These are phyloP conservation scores for Polydrusus cervinus DNA, from an alignment of 2,888 invertebrate genomes.

Conservation along the genomic window DNA sequence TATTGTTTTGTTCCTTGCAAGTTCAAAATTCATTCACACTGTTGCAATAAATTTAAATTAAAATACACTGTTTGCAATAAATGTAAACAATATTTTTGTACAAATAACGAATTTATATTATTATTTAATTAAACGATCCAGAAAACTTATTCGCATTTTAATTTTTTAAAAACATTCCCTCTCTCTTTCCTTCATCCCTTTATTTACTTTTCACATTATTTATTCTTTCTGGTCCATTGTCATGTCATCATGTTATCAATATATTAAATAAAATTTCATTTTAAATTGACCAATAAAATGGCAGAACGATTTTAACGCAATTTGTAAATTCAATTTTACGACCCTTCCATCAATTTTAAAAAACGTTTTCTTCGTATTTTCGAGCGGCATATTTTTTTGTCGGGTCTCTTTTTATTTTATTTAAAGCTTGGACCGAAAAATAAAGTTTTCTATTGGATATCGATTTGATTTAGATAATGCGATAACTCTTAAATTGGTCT, in stretches of 20 bases:
- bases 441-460: constrained; percentile 45
- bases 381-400: constrained; percentile 40
- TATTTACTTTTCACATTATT: background rate
- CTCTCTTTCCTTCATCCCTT: too few relatives aligned
- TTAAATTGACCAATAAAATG: constrained; percentile 42
- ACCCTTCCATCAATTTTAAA: constrained; percentile 43
- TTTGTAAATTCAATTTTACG: constrained; percentile 45
- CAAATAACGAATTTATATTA: too few relatives aligned
- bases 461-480: constrained; percentile 45
- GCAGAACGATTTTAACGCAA: constrained; percentile 43
- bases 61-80: too few relatives aligned
- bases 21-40: too few relatives aligned
- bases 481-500: constrained; percentile 39
- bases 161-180: too few relatives aligned
- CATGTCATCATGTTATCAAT: constrained; percentile 26
- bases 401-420: constrained; percentile 32
- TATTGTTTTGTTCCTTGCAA: too few relatives aligned
- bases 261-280: constrained; percentile 26
- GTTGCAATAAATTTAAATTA: too few relatives aligned
- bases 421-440: constrained; percentile 39
- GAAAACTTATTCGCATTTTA: too few relatives aligned
- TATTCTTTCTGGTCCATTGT: background rate
- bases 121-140: too few relatives aligned
- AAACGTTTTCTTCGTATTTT: constrained; percentile 36
- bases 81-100: too few relatives aligned